Base-by-base conservation (phyloP, 2,113 vertebrate species). In the Baryphthengus martii region DNA sequence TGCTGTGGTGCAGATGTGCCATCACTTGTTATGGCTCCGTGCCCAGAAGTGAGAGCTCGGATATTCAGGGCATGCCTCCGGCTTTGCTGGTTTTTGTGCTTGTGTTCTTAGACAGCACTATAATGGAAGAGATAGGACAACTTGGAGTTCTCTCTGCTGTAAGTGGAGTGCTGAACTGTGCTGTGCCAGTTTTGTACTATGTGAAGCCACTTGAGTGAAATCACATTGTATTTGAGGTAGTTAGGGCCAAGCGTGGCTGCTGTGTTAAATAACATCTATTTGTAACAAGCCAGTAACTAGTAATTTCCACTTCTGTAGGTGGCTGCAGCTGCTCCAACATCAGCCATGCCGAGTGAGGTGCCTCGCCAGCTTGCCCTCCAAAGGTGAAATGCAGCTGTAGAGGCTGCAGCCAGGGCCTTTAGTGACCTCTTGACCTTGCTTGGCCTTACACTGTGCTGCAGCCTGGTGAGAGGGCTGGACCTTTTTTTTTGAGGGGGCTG, bases 271-370 rank as follows among this genome's bases (percentile, higher is more conserved):
- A 62, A n/a, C 16, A 17, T 37, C 13, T 49, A 7, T 28, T 71
- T 76, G 15, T 17, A 73, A 70, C 11, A 31, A 67, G 63, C 5
- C 3, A 3, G 17, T 40, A 18, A 28, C 33, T 39, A 52, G 20
- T 29, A 29, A 8, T 35, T 47, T n/a, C n/a, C n/a, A n/a, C 14
- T 40, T 35, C 23, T 31, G 5, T 11, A 16, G 53, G 62, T 0
- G 1, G 35, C 24, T 35, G 68, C 45, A 39, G 73, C 21, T 0
- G 0, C 10, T 13, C 28, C 21, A 17, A 21, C 10, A 2, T 0
- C 8, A 73, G 50, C 17, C 0, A 0, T 3, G 5, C 5, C 26
- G 5, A 0, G 2, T 23, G 5, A 0, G 2, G 3, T 14, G 35
- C 29, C 33, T 9, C 13, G 11, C 24, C 17, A 5, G 24, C 8